Base-by-base conservation (phyloP, 2,113 vertebrate genomes). In the Dryoscopus gambensis region DNA sequence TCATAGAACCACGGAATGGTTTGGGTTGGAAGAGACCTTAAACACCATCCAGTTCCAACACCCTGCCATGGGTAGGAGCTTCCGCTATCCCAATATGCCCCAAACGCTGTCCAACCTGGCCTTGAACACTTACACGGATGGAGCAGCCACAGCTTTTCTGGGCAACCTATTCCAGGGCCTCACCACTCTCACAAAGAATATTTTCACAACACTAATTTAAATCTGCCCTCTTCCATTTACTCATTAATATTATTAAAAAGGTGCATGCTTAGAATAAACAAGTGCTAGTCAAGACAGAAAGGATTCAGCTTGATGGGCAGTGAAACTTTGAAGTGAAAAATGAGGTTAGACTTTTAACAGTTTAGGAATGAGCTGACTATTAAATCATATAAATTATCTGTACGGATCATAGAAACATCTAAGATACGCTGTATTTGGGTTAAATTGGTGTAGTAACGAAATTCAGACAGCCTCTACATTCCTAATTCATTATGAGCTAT, bases 71-170 rank as follows among this genome's bases (percentile, higher is more conserved):
- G 9, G 57, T 8, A 50, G 18, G 22, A 50, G 5, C 35, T 80
- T 42, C 15, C 67, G 57, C 42, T 12, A 15, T 3, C 30, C 25
- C 37, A 64, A 3, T 10, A 27, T 9, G 17, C 17, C 18, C 35
- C 42, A 57, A 56, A 14, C 11, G 6, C 49, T 0, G 0, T 42
- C 35, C 16, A n/a, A 7, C 8, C 22, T 50, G 59, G 27, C 52
- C 31, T 50, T 49, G 59, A 40, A 57, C 35, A 42, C 31, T 64
- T 37, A 50, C 59, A 81, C 42, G 35, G 15, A 37, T 44, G 59
- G 42, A 35, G 31, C 25, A 80, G 42, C 35, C 42, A 50, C 50
- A 73, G 50, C 31, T 73, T 37, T 22, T 42, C 25, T 2, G 1
- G 14, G 31, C 49, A 64, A 3, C 17, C 17, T 44, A 31, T 28